These are phyloP conservation scores for Eciton burchellii DNA, from an alignment of 1,140 invertebrate genomes.

Conservation along the genomic window DNA sequence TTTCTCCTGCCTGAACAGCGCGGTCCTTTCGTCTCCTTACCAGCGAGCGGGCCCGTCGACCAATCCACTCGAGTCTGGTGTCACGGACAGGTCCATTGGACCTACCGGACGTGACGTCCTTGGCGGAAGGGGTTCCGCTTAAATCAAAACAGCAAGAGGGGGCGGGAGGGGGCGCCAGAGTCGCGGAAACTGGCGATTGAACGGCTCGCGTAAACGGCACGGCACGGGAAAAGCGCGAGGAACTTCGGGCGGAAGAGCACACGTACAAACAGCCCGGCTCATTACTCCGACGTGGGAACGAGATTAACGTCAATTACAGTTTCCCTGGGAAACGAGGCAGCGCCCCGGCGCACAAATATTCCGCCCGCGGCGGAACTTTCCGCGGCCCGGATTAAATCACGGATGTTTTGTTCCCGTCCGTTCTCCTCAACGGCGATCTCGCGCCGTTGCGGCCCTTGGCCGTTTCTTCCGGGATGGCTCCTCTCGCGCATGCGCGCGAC, in stretches of 20 bases:
- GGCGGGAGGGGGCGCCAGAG: conserved; percentile 35
- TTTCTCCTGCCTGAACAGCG: conserved; percentile 59
- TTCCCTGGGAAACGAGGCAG: background rate
- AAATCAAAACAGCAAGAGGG: conserved; percentile 42
- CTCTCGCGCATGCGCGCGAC: too few relatives aligned
- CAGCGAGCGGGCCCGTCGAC: conserved; percentile 61
- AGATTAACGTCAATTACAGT: conserved; percentile 54
- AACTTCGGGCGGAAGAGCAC: conserved; percentile 4
- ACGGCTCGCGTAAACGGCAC: background rate
- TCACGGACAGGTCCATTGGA: conserved; percentile 67
- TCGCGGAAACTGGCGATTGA: conserved; percentile 34
- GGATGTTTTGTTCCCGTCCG: conserved; percentile 33
- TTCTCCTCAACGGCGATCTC: conserved; percentile 14
- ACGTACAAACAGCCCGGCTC: conserved; percentile 37
- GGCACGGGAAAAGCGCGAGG: background rate
- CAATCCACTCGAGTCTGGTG: conserved; percentile 71
- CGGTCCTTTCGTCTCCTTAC: conserved; percentile 61
- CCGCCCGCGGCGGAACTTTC: conserved; percentile 8
- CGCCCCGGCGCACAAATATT: conserved; percentile 36
- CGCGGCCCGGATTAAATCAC: conserved; percentile 34
- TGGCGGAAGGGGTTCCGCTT: conserved; percentile 58
- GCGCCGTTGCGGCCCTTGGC: background rate
- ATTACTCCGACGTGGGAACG: conserved; percentile 39
- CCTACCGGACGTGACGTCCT: conserved; percentile 66
- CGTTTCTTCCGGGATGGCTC: conserved; percentile 32